phyloP scores from a whole-genome alignment of 37 sponge, comb jelly and placozoan genomes.

The Amphimedon queenslandica region DNA sequence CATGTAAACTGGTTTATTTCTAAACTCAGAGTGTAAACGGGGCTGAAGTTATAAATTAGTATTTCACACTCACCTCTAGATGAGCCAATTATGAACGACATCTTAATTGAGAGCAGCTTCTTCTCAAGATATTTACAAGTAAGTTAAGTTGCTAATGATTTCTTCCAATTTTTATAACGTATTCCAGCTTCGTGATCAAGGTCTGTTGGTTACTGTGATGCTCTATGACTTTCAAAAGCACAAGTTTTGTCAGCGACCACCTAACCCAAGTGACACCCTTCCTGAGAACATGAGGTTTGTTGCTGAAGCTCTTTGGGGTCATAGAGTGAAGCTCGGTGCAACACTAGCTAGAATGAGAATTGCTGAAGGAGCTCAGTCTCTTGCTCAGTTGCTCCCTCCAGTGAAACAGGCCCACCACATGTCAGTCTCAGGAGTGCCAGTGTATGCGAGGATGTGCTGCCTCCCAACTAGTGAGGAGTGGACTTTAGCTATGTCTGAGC shows the following conservation, averaged over 20 bases:
- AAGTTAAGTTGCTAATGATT: background rate
- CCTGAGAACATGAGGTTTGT: constrained; percentile 14
- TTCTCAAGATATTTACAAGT: constrained; percentile 47
- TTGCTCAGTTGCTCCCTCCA: constrained; percentile 39
- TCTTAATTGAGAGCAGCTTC: constrained; percentile 56
- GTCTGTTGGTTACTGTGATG: constrained; percentile 48
- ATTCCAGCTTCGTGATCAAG: constrained; percentile 50
- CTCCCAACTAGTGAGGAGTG: constrained; percentile 3
- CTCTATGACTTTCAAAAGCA: constrained; percentile 49
- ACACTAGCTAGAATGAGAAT: constrained; percentile 66
- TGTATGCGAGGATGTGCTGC: constrained; percentile 38
- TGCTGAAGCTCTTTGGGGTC: constrained; percentile 39
- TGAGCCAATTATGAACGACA: constrained; percentile 25
- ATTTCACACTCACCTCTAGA: too few relatives aligned
- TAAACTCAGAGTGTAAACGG: too few relatives aligned
- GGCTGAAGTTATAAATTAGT: too few relatives aligned
- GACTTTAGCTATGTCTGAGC: constrained; percentile 6
- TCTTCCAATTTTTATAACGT: background rate
- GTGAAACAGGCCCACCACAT: background rate
- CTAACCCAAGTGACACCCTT: constrained; percentile 9
- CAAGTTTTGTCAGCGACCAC: constrained; percentile 45
- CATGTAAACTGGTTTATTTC: too few relatives aligned
- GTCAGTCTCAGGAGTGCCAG: background rate
- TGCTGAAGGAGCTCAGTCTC: constrained; percentile 14
- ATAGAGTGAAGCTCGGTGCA: constrained; percentile 58